These are phyloP conservation scores for Torymus aiolomorphi DNA, from an alignment of 2,888 invertebrate genomes.

Conservation along the genomic window DNA sequence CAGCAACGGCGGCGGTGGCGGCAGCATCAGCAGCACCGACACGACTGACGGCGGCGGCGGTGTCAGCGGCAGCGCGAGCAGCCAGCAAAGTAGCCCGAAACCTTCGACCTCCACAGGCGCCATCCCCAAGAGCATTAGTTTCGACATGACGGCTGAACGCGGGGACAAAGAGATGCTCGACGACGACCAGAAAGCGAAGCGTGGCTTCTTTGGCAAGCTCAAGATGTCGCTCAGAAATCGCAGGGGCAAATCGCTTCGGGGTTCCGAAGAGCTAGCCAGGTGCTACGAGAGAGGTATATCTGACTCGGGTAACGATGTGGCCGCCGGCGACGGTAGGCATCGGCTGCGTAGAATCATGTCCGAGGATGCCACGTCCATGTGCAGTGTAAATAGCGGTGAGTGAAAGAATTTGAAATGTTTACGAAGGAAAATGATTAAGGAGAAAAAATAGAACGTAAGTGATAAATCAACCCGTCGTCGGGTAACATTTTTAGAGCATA, in stretches of 20 bases:
- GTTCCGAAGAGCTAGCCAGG: constrained; percentile 72
- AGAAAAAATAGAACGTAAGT: no score
- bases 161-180: constrained; percentile 80
- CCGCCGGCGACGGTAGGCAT: constrained; percentile 67
- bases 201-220: constrained; percentile 85
- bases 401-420: background rate
- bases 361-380: constrained; percentile 72
- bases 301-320: constrained; percentile 44
- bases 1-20: background rate
- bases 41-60: constrained; percentile 56
- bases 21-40: constrained; percentile 60
- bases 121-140: constrained; percentile 94
- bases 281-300: constrained; percentile 69
- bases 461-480: no score
- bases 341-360: constrained; percentile 73
- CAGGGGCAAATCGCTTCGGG: constrained; percentile 78
- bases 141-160: constrained; percentile 92
- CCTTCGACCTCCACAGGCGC: constrained; percentile 84
- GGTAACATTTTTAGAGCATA: no score
- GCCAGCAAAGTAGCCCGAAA: constrained; percentile 69
- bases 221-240: constrained; percentile 83
- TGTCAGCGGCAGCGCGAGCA: constrained; percentile 40
- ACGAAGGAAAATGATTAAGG: no score
- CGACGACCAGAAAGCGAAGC: constrained; percentile 79
- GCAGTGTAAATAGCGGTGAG: constrained; percentile 66